Evolutionary conservation across 2,888 invertebrate genomes (phyloP).

Genomic region (Aproaerema taeniolella): DNA sequence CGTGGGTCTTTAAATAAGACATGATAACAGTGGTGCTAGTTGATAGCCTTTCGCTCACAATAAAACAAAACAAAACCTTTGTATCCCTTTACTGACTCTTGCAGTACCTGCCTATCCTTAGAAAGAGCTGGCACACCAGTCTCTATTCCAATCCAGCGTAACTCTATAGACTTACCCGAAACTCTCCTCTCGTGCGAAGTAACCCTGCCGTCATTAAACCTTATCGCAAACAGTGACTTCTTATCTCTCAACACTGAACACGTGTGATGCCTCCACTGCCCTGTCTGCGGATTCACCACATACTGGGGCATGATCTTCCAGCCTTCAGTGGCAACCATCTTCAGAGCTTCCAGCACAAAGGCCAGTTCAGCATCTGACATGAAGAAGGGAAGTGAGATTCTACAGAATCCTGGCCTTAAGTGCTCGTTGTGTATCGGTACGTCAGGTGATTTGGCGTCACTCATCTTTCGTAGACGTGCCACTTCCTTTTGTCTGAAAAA

Average conservation of each 20-base stretch:
- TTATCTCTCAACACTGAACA: slow-evolving; percentile 88
- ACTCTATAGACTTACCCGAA: slow-evolving; percentile 59
- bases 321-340: slow-evolving; percentile 92
- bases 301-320: slow-evolving; percentile 94
- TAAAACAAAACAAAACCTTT: too few relatives aligned
- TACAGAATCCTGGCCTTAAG: slow-evolving; percentile 90
- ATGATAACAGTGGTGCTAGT: too few relatives aligned
- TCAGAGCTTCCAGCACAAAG: slow-evolving; percentile 89
- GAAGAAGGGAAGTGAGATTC: slow-evolving; percentile 91
- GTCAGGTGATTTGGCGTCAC: slow-evolving; percentile 60
- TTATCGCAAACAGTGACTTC: slow-evolving; percentile 87
- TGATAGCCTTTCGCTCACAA: too few relatives aligned
- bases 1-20: too few relatives aligned
- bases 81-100: too few relatives aligned
- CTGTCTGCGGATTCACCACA: slow-evolving; percentile 90
- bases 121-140: too few relatives aligned
- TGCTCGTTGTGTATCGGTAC: slow-evolving; percentile 79
- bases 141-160: background rate
- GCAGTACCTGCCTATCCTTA: too few relatives aligned
- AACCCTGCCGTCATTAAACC: slow-evolving; percentile 87
- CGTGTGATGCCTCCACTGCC: slow-evolving; percentile 92
- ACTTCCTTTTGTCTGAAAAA: slow-evolving; percentile 68
- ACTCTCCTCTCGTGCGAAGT: slow-evolving; percentile 82
- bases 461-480: slow-evolving; percentile 57
- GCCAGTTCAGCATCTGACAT: slow-evolving; percentile 87